Conservation (phyloP, 2,888 invertebrate genomes). For the Nebria brevicollis region DNA sequence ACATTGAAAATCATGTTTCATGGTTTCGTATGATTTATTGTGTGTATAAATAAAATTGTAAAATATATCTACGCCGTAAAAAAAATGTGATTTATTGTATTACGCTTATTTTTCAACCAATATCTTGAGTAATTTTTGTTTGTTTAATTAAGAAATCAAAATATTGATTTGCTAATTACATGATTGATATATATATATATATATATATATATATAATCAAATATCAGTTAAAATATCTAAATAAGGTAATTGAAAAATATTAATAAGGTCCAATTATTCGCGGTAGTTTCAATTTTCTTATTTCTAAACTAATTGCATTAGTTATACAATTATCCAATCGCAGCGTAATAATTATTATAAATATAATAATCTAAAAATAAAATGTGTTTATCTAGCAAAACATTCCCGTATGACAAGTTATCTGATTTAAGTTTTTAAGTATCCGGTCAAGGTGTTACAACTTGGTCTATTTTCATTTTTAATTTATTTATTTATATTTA, state of each 20-base stretch:
- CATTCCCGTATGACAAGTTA: neutral
- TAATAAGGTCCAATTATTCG: neutral
- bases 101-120: too few relatives aligned
- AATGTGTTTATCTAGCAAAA: neutral
- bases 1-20: neutral
- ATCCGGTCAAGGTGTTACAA: neutral
- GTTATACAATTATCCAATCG: neutral
- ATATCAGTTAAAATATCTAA: neutral
- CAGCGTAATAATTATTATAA: neutral
- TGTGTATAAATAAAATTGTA: neutral
- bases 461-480: conserved; percentile 1
- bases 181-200: too few relatives aligned
- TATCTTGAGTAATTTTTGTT: too few relatives aligned
- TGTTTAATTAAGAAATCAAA: too few relatives aligned
- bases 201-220: too few relatives aligned
- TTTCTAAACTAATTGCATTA: neutral
- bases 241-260: neutral
- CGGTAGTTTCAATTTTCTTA: neutral
- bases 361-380: neutral
- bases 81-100: neutral
- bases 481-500: neutral
- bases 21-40: neutral
- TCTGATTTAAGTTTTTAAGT: neutral
- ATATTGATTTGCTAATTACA: too few relatives aligned
- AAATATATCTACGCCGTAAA: neutral